Percentiles rank a stretch among this genome's conserved stretches.
phyloP scores from a whole-genome alignment of 2,797 vertebrate species.

The Cryptoprocta ferox region DNA sequence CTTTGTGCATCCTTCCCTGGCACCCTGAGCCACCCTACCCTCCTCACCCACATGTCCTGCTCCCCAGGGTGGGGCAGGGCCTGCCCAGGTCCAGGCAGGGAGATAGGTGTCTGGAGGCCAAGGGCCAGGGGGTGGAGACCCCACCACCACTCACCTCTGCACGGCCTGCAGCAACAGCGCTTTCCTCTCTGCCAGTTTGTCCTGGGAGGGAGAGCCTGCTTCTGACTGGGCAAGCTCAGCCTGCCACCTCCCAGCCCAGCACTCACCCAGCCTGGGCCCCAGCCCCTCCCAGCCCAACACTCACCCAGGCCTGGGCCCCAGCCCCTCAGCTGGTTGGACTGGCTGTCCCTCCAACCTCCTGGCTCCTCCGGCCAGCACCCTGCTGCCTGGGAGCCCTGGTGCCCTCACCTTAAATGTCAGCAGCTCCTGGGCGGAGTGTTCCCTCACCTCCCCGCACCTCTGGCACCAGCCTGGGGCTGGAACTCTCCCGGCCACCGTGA shows the following conservation, averaged over 20 bases:
- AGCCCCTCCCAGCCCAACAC: not conserved
- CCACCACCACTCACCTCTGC: constrained; percentile 89
- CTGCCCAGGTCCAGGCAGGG: not conserved
- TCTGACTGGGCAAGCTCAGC: fast-evolving
- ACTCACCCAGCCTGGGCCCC: not conserved
- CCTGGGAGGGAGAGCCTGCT: constrained; percentile 73
- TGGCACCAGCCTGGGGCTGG: not conserved
- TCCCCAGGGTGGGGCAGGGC: not conserved
- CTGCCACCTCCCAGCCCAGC: not conserved
- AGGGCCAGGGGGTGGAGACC: not conserved
- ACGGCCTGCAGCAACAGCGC: constrained; percentile 91
- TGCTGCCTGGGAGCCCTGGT: not conserved
- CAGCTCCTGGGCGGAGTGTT: not conserved
- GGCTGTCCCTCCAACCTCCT: not conserved
- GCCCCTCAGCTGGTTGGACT: not conserved
- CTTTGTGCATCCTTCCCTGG: not conserved
- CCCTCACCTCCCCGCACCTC: not conserved
- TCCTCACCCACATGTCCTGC: not conserved
- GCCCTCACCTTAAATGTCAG: not conserved
- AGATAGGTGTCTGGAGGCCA: not conserved
- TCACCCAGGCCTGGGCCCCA: not conserved
- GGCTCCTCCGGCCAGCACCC: not conserved
- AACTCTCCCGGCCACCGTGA: not conserved
- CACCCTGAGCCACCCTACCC: not conserved
- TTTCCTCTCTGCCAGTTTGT: constrained; percentile 91